Evolutionary conservation across 2,888 invertebrate species (phyloP).

Genomic region (Catocala nupta): DNA sequence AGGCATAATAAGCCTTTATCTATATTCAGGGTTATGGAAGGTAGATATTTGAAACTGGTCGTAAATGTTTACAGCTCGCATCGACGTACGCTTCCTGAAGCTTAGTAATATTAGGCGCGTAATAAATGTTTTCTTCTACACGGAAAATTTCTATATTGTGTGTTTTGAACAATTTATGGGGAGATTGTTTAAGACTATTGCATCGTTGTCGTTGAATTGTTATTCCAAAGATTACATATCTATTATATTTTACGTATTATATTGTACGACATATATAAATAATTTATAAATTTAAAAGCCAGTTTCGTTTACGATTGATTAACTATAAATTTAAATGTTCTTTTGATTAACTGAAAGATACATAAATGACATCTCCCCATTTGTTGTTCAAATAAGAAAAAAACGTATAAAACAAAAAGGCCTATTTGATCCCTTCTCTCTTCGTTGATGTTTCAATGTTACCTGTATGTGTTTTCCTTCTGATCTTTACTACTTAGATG

Average conservation of each 20-base stretch:
- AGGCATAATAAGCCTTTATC: slow-evolving; percentile 44
- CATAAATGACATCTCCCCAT: slow-evolving; percentile 54
- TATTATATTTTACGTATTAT: too few relatives aligned
- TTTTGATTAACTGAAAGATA: too few relatives aligned
- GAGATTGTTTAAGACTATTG: slow-evolving; percentile 45
- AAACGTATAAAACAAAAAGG: slow-evolving; percentile 53
- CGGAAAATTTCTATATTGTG: slow-evolving; percentile 69
- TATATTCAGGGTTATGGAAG: slow-evolving; percentile 52
- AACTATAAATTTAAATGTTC: too few relatives aligned
- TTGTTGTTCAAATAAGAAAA: slow-evolving; percentile 64
- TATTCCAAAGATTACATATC: background rate
- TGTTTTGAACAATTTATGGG: slow-evolving; percentile 72
- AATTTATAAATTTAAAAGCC: background rate
- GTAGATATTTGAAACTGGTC: slow-evolving; percentile 82
- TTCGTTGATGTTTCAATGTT: slow-evolving; percentile 81
- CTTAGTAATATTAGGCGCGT: slow-evolving; percentile 87
- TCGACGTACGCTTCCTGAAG: slow-evolving; percentile 84
- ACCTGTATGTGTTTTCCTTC: slow-evolving; percentile 78
- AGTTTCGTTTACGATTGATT: background rate
- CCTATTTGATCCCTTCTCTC: slow-evolving; percentile 69
- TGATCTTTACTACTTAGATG: slow-evolving; percentile 68
- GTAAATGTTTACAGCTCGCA: slow-evolving; percentile 83
- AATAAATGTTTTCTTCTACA: slow-evolving; percentile 85
- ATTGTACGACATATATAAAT: too few relatives aligned
- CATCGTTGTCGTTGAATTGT: slow-evolving; percentile 4